Percentiles rank a stretch among this genome's conserved stretches.
These are phyloP conservation scores for Tauraco hartlaubi DNA, from an alignment of 2,797 vertebrate species.

Conservation along the genomic window DNA sequence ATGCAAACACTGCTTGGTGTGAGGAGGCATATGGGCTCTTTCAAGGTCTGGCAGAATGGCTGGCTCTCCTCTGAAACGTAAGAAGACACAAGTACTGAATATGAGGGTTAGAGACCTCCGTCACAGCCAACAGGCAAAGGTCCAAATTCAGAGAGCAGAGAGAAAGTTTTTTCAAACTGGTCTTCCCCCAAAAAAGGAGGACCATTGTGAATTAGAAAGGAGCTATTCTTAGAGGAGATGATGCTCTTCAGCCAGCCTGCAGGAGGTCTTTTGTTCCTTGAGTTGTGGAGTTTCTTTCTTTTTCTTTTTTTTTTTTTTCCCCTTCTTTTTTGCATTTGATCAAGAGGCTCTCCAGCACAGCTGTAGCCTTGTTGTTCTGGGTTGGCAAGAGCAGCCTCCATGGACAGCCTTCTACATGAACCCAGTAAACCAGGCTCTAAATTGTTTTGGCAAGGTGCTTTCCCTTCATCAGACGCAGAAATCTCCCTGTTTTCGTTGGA, in stretches of 20 bases:
- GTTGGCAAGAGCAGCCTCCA: not conserved
- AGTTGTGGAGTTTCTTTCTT: not conserved
- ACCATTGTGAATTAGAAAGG: not conserved
- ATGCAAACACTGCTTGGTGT: not conserved
- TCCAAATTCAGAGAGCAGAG: not conserved
- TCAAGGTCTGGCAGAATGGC: not conserved
- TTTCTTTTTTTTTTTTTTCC: too few species aligned
- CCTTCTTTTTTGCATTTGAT: not conserved
- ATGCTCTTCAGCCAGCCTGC: not conserved
- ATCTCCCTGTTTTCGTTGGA: not conserved
- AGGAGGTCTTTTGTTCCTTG: not conserved
- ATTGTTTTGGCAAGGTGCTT: not conserved
- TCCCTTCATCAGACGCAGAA: not conserved
- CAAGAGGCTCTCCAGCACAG: not conserved
- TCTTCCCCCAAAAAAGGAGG: not conserved
- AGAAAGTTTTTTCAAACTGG: not conserved
- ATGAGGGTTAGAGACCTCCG: not conserved
- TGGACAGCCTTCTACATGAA: not conserved
- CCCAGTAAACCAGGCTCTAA: not conserved
- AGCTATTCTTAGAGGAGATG: not conserved
- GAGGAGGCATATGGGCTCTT: not conserved
- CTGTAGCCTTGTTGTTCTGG: not conserved
- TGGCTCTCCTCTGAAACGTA: not conserved
- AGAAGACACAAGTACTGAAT: not conserved
- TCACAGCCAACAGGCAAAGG: not conserved